phyloP scores from a whole-genome alignment of 1,140 invertebrate genomes.

The Manduca sexta region DNA sequence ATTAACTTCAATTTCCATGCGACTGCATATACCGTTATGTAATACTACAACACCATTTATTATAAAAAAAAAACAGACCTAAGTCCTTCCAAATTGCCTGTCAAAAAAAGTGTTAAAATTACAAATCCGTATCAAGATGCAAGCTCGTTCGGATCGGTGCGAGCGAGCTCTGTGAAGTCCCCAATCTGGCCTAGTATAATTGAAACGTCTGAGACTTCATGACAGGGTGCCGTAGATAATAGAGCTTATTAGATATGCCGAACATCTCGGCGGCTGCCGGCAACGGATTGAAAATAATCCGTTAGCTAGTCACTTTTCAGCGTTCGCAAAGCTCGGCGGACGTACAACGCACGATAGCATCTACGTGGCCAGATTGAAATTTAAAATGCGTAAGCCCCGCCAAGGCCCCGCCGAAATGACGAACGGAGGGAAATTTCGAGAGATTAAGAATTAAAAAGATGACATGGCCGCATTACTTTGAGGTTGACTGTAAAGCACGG shows the following conservation, averaged over 20 bases:
- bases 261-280: conserved; percentile 32
- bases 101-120: no score
- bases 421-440: conserved; percentile 12
- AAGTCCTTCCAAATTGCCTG: no score
- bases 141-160: no score
- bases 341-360: conserved; percentile 36
- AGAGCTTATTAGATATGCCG: conserved; percentile 55
- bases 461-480: conserved; percentile 7
- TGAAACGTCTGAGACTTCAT: conserved; percentile 44
- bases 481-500: not conserved
- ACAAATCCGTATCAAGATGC: not conserved
- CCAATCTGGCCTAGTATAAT: conserved; percentile 40
- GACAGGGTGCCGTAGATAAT: conserved; percentile 45
- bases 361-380: conserved; percentile 39
- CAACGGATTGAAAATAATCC: conserved; percentile 54
- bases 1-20: no score
- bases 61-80: no score
- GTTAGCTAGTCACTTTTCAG: conserved; percentile 48
- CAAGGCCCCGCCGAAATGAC: conserved; percentile 28
- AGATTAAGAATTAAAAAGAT: conserved; percentile 20
- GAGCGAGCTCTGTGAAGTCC: conserved; percentile 9
- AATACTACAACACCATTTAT: no score
- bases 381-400: conserved; percentile 35
- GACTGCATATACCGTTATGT: no score
- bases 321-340: conserved; percentile 25